A percentile compares a stretch with the other conserved stretches of the same genome.
phyloP scores from a whole-genome alignment of 2,797 vertebrate genomes.

The Danio albolineatus region DNA sequence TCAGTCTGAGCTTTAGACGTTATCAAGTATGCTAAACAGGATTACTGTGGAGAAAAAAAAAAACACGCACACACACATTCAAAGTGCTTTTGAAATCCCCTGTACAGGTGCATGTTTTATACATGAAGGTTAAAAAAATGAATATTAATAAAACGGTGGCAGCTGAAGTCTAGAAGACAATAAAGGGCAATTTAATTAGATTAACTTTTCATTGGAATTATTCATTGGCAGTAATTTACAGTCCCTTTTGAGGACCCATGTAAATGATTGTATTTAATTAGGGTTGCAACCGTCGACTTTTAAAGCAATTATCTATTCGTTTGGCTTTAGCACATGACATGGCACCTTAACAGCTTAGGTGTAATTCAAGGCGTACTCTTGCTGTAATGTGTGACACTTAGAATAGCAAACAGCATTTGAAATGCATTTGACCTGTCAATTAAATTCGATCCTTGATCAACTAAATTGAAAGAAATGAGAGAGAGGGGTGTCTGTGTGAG shows the following conservation, averaged over 20 bases:
- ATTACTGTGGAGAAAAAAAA: constrained; percentile 58
- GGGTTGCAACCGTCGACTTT: constrained; percentile 85
- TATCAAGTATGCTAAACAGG: constrained; percentile 73
- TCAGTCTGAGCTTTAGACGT: constrained; percentile 71
- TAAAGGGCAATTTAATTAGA: constrained; percentile 91
- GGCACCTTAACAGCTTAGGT: constrained; percentile 51
- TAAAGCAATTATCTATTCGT: constrained; percentile 72
- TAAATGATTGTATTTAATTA: constrained; percentile 89
- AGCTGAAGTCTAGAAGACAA: constrained; percentile 88
- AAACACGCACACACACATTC: constrained; percentile 58
- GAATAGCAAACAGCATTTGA: constrained; percentile 16
- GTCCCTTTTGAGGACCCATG: constrained; percentile 80
- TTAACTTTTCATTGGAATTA: constrained; percentile 89
- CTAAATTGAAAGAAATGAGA: background rate
- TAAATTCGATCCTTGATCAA: background rate
- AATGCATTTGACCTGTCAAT: constrained; percentile 17
- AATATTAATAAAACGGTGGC: constrained; percentile 87
- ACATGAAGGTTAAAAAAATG: constrained; percentile 82
- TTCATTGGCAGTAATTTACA: constrained; percentile 82
- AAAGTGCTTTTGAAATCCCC: constrained; percentile 78
- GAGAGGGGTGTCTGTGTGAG: no score
- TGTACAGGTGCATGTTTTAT: constrained; percentile 78
- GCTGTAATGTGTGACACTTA: constrained; percentile 27
- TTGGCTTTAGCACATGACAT: constrained; percentile 51
- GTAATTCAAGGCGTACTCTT: constrained; percentile 9